Conservation (phyloP, 2,797 vertebrate genomes). For the Parauchenoglanis punctatus region DNA sequence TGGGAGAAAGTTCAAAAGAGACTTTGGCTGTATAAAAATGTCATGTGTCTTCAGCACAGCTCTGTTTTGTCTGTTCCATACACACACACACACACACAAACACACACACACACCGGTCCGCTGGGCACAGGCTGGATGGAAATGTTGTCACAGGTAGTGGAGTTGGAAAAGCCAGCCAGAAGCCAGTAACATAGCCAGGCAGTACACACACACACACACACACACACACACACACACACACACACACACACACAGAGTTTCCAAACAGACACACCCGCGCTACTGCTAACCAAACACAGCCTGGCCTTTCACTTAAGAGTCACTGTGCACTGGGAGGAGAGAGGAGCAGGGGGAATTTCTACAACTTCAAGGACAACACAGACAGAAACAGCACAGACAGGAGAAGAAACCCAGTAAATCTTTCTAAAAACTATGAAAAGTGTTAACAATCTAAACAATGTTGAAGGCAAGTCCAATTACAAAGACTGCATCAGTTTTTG, state of each 20-base stretch:
- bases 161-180: slow-evolving; percentile 58
- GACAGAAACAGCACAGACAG: neutral
- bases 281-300: slow-evolving; percentile 61
- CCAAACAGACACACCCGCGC: slow-evolving; percentile 64
- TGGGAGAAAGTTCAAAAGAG: neutral
- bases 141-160: slow-evolving; percentile 70
- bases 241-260: slow-evolving; percentile 64
- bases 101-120: slow-evolving; percentile 11
- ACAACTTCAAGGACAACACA: slow-evolving; percentile 23
- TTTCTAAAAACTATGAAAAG: neutral
- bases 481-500: neutral
- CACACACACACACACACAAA: neutral
- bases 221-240: slow-evolving; percentile 55
- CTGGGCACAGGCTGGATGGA: slow-evolving; percentile 61
- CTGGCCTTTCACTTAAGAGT: slow-evolving; percentile 70
- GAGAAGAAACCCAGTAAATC: neutral
- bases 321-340: neutral
- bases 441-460: neutral
- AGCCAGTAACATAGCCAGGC: slow-evolving; percentile 67
- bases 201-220: slow-evolving; percentile 53
- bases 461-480: neutral
- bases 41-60: neutral
- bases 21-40: slow-evolving; percentile 8
- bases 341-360: slow-evolving; percentile 35
- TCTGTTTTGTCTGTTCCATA: slow-evolving; percentile 10